phyloP scores from a whole-genome alignment of 2,797 vertebrate genomes.

The Gymnopithys bicolor region DNA sequence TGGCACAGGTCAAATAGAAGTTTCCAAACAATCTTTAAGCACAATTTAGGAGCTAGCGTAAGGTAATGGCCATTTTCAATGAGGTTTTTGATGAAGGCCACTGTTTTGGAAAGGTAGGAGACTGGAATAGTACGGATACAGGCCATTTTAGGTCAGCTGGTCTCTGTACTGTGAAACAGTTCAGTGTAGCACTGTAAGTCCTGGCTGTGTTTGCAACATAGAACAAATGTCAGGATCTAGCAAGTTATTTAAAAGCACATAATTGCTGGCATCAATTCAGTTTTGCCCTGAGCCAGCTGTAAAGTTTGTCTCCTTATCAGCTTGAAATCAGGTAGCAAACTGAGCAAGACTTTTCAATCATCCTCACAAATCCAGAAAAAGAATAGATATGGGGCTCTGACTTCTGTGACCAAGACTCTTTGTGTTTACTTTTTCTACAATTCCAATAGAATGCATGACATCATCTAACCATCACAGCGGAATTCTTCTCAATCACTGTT shows the following conservation, averaged over 20 bases:
- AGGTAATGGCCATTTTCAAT: not conserved
- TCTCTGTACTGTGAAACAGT: not conserved
- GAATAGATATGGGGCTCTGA: not conserved
- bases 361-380: not conserved
- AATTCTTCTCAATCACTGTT: not conserved
- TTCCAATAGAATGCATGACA: not conserved
- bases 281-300: not conserved
- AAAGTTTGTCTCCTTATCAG: not conserved
- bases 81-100: not conserved
- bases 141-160: not conserved
- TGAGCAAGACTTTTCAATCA: not conserved
- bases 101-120: not conserved
- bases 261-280: not conserved
- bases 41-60: not conserved
- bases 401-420: not conserved
- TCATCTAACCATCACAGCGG: not conserved
- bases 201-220: not conserved
- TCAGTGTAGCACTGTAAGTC: not conserved
- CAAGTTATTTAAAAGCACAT: not conserved
- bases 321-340: not conserved
- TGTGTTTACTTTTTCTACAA: not conserved
- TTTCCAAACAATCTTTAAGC: not conserved
- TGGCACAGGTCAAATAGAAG: not conserved
- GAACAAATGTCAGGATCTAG: not conserved
- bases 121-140: not conserved